Percentiles rank a stretch among this genome's conserved stretches.
Conservation (phyloP, 2,797 vertebrate species). For the Pyrocephalus nanus region DNA sequence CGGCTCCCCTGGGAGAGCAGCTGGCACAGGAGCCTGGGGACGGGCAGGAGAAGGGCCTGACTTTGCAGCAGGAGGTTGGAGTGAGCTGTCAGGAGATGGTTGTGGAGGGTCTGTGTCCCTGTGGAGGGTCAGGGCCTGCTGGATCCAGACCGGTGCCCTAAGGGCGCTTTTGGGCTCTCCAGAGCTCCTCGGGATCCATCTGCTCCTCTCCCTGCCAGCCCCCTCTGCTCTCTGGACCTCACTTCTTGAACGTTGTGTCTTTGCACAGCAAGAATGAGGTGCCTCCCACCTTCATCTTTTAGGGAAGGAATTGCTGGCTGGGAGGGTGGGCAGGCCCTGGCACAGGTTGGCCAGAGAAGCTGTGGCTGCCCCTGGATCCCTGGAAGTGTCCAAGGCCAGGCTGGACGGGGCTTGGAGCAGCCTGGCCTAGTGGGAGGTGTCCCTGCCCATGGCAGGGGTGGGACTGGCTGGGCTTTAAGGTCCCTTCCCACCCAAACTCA, state of each 20-base stretch:
- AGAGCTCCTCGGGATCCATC: neutral
- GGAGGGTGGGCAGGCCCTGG: neutral
- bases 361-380: neutral
- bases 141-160: neutral
- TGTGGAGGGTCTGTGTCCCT: neutral
- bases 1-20: neutral
- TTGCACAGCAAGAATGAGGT: neutral
- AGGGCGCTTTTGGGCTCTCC: neutral
- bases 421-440: neutral
- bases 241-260: neutral
- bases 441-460: neutral
- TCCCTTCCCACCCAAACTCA: neutral
- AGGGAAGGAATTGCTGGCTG: neutral
- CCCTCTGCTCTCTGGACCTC: neutral
- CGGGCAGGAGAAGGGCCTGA: neutral
- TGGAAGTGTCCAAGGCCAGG: neutral
- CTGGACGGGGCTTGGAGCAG: neutral
- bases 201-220: neutral
- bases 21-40: neutral
- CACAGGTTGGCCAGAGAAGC: neutral
- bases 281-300: neutral
- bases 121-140: rapidly evolving
- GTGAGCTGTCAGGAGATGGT: neutral
- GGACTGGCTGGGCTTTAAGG: neutral
- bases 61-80: neutral